Percentiles rank a stretch among this genome's conserved stretches.
Evolutionary conservation across 2,888 invertebrate species (phyloP).

Genomic region (Idaea dimidiata): DNA sequence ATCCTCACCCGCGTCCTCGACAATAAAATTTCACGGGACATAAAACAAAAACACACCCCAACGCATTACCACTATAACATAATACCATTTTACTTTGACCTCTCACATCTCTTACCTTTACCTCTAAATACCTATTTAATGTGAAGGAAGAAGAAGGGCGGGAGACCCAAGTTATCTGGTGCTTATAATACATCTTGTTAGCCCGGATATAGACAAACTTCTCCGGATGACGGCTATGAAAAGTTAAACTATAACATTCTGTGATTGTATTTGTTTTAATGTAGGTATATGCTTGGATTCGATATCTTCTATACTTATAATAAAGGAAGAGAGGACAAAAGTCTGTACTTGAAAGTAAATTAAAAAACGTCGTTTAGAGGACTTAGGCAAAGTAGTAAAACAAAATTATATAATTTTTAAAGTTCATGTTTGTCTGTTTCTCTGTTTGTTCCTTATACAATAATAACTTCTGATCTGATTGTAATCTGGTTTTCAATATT

Average conservation of each 20-base stretch:
- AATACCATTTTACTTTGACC: slow-evolving; percentile 54
- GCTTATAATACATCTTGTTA: slow-evolving; percentile 67
- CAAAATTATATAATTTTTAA: no score
- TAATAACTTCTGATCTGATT: no score
- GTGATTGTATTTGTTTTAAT: slow-evolving; percentile 4
- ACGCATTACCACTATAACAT: slow-evolving; percentile 65
- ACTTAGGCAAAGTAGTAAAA: no score
- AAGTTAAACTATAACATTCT: slow-evolving; percentile 62
- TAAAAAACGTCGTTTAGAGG: no score
- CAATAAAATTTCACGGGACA: slow-evolving; percentile 79
- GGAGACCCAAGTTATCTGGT: slow-evolving; percentile 44
- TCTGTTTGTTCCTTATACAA: no score
- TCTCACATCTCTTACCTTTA: slow-evolving; percentile 24
- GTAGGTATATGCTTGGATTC: slow-evolving; percentile 1
- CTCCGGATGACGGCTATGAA: slow-evolving; percentile 66
- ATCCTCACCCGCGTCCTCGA: slow-evolving; percentile 52
- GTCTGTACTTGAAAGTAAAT: no score
- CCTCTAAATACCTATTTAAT: slow-evolving; percentile 14
- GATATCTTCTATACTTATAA: no score
- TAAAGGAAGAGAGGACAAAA: no score
- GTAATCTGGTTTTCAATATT: no score
- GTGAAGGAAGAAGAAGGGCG: slow-evolving; percentile 14
- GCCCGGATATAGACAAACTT: slow-evolving; percentile 69
- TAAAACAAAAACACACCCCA: slow-evolving; percentile 80
- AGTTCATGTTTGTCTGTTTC: no score